Percentiles rank a stretch among this genome's conserved stretches.
Conservation (phyloP, 2,888 invertebrate genomes). For the Eristalinus sepulchralis region DNA sequence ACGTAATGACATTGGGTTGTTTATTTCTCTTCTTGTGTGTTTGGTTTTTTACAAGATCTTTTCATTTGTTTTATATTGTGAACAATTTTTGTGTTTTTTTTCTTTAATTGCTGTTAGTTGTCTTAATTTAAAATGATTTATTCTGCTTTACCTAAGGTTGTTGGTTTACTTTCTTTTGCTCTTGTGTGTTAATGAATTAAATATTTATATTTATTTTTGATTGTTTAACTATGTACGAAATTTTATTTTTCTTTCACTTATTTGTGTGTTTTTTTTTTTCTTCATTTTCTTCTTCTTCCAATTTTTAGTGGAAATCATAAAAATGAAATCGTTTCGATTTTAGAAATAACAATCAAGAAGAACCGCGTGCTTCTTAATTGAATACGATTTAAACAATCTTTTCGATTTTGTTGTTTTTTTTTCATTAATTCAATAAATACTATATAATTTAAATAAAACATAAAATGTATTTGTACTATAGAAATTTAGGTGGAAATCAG, state of each 20-base stretch:
- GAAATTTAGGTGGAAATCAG: slow-evolving; percentile 54
- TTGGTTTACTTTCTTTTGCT: slow-evolving; percentile 22
- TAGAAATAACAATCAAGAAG: slow-evolving; percentile 62
- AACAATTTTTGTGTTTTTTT: slow-evolving; percentile 15
- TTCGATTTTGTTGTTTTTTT: slow-evolving; percentile 16
- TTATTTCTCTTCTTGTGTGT: slow-evolving; percentile 5
- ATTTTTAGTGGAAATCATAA: slow-evolving; percentile 53
- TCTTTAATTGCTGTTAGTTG: slow-evolving; percentile 56
- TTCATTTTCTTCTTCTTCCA: slow-evolving; percentile 11
- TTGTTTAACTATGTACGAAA: slow-evolving; percentile 71
- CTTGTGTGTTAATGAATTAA: slow-evolving; percentile 58
- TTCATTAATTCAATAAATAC: slow-evolving; percentile 56
- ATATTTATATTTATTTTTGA: slow-evolving; percentile 66
- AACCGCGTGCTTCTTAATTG: slow-evolving; percentile 57
- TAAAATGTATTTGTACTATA: slow-evolving; percentile 67
- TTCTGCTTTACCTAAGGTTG: slow-evolving; percentile 41
- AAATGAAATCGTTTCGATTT: slow-evolving; percentile 65
- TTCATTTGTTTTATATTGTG: slow-evolving; percentile 37
- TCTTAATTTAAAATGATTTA: slow-evolving; percentile 56
- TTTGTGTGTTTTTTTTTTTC: slow-evolving; percentile 36
- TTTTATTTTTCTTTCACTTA: slow-evolving; percentile 27
- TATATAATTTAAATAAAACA: slow-evolving; percentile 50
- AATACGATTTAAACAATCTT: slow-evolving; percentile 22
- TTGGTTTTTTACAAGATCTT: slow-evolving; percentile 6
- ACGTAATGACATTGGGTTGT: slow-evolving; percentile 5